Evolutionary conservation across 2,797 vertebrate genomes (phyloP).

Genomic region (Alosa sapidissima): DNA sequence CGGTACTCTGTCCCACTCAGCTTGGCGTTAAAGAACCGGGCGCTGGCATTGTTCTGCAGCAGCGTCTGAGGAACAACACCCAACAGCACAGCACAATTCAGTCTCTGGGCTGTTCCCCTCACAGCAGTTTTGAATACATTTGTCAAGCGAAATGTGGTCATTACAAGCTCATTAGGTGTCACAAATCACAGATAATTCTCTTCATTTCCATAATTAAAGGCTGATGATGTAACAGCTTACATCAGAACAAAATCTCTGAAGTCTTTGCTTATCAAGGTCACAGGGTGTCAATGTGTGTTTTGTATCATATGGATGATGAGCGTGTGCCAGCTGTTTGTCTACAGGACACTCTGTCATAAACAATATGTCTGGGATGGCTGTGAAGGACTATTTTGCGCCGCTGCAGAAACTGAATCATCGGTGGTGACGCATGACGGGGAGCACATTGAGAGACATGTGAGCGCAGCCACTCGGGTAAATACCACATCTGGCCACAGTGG

Average conservation of each 20-base stretch:
- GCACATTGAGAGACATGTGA: slow-evolving; percentile 43
- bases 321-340: not conserved
- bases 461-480: slow-evolving; percentile 29
- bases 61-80: slow-evolving; percentile 73
- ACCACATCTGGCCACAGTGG: slow-evolving; percentile 25
- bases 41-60: slow-evolving; percentile 82
- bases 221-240: not conserved
- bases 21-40: slow-evolving; percentile 76
- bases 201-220: not conserved
- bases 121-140: not conserved
- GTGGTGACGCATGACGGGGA: slow-evolving; percentile 3
- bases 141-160: too few relatives aligned
- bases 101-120: not conserved
- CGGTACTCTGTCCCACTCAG: slow-evolving; percentile 82
- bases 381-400: not conserved
- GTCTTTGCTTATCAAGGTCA: not conserved
- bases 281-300: not conserved
- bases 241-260: not conserved
- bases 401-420: slow-evolving; percentile 1
- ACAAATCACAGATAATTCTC: not conserved
- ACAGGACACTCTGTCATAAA: not conserved
- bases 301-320: not conserved
- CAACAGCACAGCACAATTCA: not conserved
- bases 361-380: not conserved
- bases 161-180: not conserved